Base-by-base conservation (phyloP, 2,113 vertebrate genomes). In the Menura novaehollandiae region DNA sequence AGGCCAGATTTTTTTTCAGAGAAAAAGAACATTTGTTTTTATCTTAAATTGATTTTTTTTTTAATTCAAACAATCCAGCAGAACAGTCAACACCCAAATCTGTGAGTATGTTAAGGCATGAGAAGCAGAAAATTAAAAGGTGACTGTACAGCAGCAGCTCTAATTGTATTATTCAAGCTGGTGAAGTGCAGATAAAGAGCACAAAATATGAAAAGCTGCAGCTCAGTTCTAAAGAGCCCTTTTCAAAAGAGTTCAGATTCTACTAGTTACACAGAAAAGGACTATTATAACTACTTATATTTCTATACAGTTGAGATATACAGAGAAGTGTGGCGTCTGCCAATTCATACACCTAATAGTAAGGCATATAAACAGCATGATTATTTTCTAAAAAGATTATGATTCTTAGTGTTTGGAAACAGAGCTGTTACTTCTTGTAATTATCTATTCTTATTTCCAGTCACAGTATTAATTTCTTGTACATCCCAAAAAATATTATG, bases 61-160 rank as follows among this genome's bases (percentile, higher is more conserved):
- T 53, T 62, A 26, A 58, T 88, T 95, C 52, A 56, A 91, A 39
- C 30, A 84, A 92, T 64, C 55, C 47, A 84, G 11, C 5, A 74
- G 35, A 92, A 82, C 22, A 87, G 56, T 85, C 53, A 85, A 75
- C 62, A 82, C 16, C 15, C 37, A 79, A 60, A 74, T 91, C 53
- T 93, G 27, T n/a, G 24, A 72, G 13, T 83, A 68, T 37, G 62
- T 67, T 87, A 87, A 72, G 39, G 39, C 41, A 82, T 12, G 35
- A 89, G 80, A 89, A 95, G 32, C 21, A 72, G 76, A 95, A 97
- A 95, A 95, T 80, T 92, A 80, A 90, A 83, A 94, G 82, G 69
- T 81, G 52, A 41, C 30, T 89, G 28, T 44, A 79, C 56, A 78
- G 64, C 11, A 80, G 26, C 51, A 75, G 32, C 22, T 95, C 22